Evolutionary conservation across 64 coral and sea anemone species (phyloP), one percentile per base, ranked within the genome.

Genomic region (Stichodactyla mertensii): DNA sequence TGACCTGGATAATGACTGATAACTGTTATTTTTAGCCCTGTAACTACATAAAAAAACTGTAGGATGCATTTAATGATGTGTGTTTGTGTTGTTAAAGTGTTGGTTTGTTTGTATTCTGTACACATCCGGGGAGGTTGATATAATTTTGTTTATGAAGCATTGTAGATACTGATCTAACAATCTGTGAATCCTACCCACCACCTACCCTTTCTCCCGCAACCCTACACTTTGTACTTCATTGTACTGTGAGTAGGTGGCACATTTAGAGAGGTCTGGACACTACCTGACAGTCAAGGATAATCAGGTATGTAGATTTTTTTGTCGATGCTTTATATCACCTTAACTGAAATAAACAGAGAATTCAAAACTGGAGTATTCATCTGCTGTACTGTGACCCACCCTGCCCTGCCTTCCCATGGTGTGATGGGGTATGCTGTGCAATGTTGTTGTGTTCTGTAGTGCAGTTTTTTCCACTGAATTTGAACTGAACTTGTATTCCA

Each of bases 261-360:
- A 99, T 95, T 78, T 99, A 85, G 97, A 99, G 84, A 94, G 97
- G 88, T 99, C 97, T 93, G 97, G 97, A 86, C 97, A 99, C 90
- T 99, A 99, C 86, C 77, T 99, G 79, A 99, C 96, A 88, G 96
- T 95, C 90, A 99, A 99, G 90, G 96, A 99, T 83, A 99, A 99
- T 80, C 96, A 99, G 96, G 96, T 99, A 83, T 71, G 71, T 54
- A 12, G 8, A 13, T 74, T 0, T 27, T 11, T 74, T 16, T 87
- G 36, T 10, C 53, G 19, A 20, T 4, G 28, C 26, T 14, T 6
- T 0, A n/a, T 64, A 18, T 55, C 20, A 86, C 61, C 64, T 6
- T 45, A 45, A 45, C 36, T 45, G 3, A 45, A 45, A 45, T 45
- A 45, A 31, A 45, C 36, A 45, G 36, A 45, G 36, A 45, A 45